Percentiles rank a stretch among this genome's conserved stretches.
Conservation (phyloP, 2,113 vertebrate genomes). For the Rhabdomys dilectus region DNA sequence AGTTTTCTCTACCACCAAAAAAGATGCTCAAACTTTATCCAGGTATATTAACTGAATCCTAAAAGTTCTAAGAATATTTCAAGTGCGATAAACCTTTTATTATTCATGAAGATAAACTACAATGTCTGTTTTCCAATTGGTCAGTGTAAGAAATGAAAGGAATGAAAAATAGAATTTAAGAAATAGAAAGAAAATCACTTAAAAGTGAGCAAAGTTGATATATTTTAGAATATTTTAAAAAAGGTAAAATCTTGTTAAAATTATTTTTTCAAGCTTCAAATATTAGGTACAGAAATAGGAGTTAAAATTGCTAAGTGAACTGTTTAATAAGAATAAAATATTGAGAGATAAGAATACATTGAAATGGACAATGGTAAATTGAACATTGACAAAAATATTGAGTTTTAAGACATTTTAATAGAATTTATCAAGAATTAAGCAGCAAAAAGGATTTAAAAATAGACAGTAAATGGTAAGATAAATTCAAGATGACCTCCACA, state of each 20-base stretch:
- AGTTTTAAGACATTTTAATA: neutral
- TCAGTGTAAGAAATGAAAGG: neutral
- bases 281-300: neutral
- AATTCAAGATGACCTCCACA: neutral
- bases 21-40: neutral
- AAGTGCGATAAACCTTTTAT: neutral
- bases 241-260: neutral
- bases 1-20: neutral
- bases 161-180: neutral
- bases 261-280: neutral
- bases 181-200: neutral
- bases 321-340: neutral
- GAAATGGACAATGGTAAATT: neutral
- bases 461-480: neutral
- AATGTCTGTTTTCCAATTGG: neutral
- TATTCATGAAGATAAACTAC: neutral
- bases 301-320: neutral
- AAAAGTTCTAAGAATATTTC: neutral
- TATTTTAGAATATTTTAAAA: neutral
- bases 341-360: neutral
- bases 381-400: neutral
- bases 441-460: neutral
- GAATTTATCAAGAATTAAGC: neutral
- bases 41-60: neutral
- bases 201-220: neutral